Percentiles rank a stretch among this genome's conserved stretches.
Evolutionary conservation across 2,888 invertebrate species (phyloP).

Genomic region (Heliconius erato): DNA sequence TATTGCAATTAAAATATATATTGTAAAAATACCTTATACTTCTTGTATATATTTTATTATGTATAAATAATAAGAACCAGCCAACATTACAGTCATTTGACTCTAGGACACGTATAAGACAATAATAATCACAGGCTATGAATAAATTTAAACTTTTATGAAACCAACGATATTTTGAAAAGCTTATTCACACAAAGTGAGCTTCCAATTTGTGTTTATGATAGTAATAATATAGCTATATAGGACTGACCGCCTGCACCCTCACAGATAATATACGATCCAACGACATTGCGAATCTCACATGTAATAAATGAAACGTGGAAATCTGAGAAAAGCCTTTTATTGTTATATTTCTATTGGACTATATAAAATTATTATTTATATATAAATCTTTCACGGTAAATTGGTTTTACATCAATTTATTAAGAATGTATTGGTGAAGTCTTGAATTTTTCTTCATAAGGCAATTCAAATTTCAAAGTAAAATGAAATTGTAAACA

Average conservation of each 20-base stretch:
- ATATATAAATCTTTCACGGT: background rate
- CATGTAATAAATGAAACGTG: conserved; percentile 12
- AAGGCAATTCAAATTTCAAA: background rate
- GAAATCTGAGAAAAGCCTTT: background rate
- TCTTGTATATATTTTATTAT: too few species aligned
- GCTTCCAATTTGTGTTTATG: conserved; percentile 46
- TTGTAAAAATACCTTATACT: too few species aligned
- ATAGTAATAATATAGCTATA: conserved; percentile 59
- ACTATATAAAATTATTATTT: background rate
- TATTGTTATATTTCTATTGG: conserved; percentile 3
- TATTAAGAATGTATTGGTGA: too few species aligned
- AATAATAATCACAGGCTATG: background rate
- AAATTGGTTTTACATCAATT: too few species aligned
- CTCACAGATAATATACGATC: conserved; percentile 68
- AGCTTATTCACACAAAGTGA: conserved; percentile 33
- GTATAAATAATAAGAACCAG: too few species aligned
- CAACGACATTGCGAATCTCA: conserved; percentile 37
- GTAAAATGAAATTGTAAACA: background rate
- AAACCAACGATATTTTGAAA: background rate
- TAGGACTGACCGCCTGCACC: conserved; percentile 63
- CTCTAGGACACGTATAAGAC: background rate
- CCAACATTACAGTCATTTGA: background rate
- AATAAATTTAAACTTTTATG: background rate
- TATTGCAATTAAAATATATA: too few species aligned
- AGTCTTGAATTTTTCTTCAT: background rate